These are phyloP conservation scores for Eriocheir sinensis DNA, from an alignment of 1,140 invertebrate genomes.

Conservation along the genomic window DNA sequence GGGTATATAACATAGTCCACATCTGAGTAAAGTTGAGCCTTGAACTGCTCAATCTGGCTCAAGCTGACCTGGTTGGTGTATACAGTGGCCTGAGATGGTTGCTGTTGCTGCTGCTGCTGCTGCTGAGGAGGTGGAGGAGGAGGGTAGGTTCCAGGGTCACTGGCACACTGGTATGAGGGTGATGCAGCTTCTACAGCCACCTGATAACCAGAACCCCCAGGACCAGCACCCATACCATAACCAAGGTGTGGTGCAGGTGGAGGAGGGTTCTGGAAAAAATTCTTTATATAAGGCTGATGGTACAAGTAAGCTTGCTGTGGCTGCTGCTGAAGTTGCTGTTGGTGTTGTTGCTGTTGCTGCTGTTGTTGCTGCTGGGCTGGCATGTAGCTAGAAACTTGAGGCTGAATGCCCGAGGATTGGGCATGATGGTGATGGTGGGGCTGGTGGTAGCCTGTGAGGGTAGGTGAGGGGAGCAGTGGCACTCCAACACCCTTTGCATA, in stretches of 20 bases:
- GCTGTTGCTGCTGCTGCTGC: slow-evolving; percentile 79
- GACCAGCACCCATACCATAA: slow-evolving; percentile 72
- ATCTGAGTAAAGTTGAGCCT: slow-evolving; percentile 93
- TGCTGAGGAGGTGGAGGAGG: slow-evolving; percentile 79
- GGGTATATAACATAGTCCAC: slow-evolving; percentile 95
- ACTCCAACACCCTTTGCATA: slow-evolving; percentile 78
- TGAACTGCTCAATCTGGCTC: slow-evolving; percentile 91
- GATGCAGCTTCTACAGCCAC: slow-evolving; percentile 61
- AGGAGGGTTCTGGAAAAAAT: slow-evolving; percentile 76
- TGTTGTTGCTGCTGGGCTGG: slow-evolving; percentile 26
- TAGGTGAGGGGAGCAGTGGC: slow-evolving; percentile 75
- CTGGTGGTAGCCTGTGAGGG: slow-evolving; percentile 67
- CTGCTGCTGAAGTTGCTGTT: slow-evolving; percentile 52
- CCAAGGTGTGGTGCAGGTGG: slow-evolving; percentile 62
- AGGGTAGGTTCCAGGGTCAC: slow-evolving; percentile 68
- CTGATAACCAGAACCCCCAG: slow-evolving; percentile 65
- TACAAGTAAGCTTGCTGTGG: slow-evolving; percentile 67
- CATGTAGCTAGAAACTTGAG: slow-evolving; percentile 26
- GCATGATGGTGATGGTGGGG: slow-evolving; percentile 64
- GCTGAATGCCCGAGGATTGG: slow-evolving; percentile 37
- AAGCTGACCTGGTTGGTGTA: slow-evolving; percentile 87
- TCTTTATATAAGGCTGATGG: slow-evolving; percentile 73
- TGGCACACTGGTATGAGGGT: slow-evolving; percentile 67
- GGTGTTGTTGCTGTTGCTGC: slow-evolving; percentile 39
- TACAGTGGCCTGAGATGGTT: slow-evolving; percentile 82